These are phyloP conservation scores for Chionis minor DNA, from an alignment of 2,113 vertebrate genomes.

Conservation along the genomic window DNA sequence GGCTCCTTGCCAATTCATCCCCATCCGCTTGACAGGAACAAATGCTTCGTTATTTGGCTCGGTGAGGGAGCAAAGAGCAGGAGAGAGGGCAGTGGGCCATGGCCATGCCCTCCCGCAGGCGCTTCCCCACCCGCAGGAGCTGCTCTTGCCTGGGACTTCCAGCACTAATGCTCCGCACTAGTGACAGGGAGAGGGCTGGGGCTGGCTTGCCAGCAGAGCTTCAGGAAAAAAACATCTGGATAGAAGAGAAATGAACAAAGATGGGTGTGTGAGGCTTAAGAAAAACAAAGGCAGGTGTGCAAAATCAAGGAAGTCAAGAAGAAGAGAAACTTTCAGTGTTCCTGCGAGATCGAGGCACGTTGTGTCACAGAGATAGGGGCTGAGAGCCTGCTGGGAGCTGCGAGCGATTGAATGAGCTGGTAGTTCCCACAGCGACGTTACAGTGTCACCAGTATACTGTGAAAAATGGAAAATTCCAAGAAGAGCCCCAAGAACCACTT, in stretches of 20 bases:
- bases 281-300: neutral
- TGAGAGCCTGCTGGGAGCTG: neutral
- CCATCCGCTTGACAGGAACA: conserved; percentile 23
- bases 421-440: neutral
- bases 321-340: neutral
- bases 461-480: neutral
- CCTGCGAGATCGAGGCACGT: fast-evolving
- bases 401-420: neutral
- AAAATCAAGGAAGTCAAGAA: neutral
- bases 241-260: neutral
- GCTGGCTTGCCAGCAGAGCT: neutral
- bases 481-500: neutral
- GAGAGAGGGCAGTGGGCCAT: neutral
- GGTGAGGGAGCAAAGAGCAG: neutral
- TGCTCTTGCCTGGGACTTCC: neutral
- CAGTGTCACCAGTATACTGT: neutral
- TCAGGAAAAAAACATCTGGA: neutral
- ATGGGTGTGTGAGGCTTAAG: neutral
- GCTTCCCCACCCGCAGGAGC: neutral
- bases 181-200: neutral
- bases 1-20: conserved; percentile 41
- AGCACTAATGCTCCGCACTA: neutral
- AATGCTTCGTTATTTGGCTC: neutral
- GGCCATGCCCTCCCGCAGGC: neutral
- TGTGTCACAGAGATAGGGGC: neutral